Base-by-base conservation (phyloP, 1,140 invertebrate species). In the Philaenus spumarius region DNA sequence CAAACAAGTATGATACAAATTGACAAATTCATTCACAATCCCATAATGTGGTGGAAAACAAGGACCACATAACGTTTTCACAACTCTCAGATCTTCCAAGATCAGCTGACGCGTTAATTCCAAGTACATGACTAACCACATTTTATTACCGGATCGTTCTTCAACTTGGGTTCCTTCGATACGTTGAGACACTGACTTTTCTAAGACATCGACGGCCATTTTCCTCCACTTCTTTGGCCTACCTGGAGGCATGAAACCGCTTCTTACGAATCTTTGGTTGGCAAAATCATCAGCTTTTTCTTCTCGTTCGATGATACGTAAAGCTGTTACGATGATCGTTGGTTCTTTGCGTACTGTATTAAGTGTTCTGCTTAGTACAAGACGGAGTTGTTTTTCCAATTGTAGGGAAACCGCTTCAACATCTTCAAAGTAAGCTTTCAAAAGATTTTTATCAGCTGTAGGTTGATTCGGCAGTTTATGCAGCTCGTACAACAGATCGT, bases 11-110 rank as follows among this genome's bases (percentile, higher is more conserved):
- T 99, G 96, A 69, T 98, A 98, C 88, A 98, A 95, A 65, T 83
- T 80, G 0, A 97, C 86, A 75, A 91, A 98, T 73, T 83, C 85
- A 63, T 90, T 85, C 2, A 95, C 84, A 62, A 99, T 97, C 69
- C 97, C 82, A 66, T 96, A 98, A 60, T 87, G 82, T n/a, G 93
- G 92, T 2, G 96, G 96, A 71, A 98, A 98, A 72, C 95, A 97
- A 1, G 93, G 93, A 2, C 89, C 85, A 69, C 95, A 94, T 0
- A 96, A 73, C 0, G 88, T 93, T 75, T 95, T 96, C 0, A 95
- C 90, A 24, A 97, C 93, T 62, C 89, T 77, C 45, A 98, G 75
- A 74, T 98, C 95, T 69, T 96, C 93, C 0, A 97, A 71, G 65
- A 97, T 90, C 0, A 95, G 73, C 67, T 90, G 85, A 34, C 94